These are phyloP conservation scores for Drosophila elegans DNA, from an alignment of 1,140 invertebrate species.

Conservation along the genomic window DNA sequence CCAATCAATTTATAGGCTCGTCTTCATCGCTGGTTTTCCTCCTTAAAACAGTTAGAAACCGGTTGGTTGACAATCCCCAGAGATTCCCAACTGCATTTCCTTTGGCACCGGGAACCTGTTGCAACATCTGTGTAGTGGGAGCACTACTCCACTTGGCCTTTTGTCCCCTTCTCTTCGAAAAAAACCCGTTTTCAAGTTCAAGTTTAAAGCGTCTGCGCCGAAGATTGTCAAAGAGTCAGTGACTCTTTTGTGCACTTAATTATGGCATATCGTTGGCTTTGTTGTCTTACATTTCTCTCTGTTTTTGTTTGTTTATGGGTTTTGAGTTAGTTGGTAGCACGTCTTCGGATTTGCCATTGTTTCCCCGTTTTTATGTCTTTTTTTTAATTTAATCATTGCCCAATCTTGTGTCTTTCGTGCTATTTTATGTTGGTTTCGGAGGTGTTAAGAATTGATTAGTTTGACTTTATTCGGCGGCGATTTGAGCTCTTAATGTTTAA, in stretches of 20 bases:
- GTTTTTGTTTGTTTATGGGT: constrained; percentile 35
- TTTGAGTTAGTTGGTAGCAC: constrained; percentile 46
- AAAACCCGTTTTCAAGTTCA: constrained; percentile 84
- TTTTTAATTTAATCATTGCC: constrained; percentile 39
- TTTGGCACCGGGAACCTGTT: constrained; percentile 55
- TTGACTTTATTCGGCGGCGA: constrained; percentile 17
- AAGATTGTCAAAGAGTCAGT: constrained; percentile 70
- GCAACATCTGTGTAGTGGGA: constrained; percentile 44
- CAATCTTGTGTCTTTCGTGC: constrained; percentile 47
- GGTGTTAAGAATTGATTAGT: constrained; percentile 54
- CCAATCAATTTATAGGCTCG: constrained; percentile 38
- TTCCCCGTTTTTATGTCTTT: constrained; percentile 37
- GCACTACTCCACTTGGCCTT: constrained; percentile 29
- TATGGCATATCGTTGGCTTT: constrained; percentile 16
- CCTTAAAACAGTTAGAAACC: constrained; percentile 39
- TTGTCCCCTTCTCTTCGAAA: constrained; percentile 16
- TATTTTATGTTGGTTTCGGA: constrained; percentile 32
- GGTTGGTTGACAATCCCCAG: constrained; percentile 45
- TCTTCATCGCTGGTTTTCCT: constrained; percentile 8
- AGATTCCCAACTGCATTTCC: constrained; percentile 35
- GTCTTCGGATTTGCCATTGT: constrained; percentile 38
- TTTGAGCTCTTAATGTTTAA: constrained; percentile 50
- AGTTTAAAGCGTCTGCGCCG: constrained; percentile 61
- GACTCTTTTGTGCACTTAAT: constrained; percentile 70
- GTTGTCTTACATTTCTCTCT: constrained; percentile 40